Conservation (phyloP, 2,888 invertebrate genomes). For the Seira sanloemensis region DNA sequence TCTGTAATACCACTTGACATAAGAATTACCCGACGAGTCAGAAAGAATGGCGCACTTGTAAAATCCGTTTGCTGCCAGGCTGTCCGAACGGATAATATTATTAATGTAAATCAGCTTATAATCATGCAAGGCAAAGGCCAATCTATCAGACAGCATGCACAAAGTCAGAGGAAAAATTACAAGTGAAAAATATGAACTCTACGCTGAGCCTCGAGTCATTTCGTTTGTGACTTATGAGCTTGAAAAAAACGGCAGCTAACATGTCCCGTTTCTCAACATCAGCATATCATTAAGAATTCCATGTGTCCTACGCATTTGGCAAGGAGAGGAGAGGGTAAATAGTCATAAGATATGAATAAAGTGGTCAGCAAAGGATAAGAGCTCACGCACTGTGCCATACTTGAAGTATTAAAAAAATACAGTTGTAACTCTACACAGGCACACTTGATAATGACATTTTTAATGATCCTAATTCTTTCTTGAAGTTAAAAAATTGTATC, state of each 20-base stretch:
- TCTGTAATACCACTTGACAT: conserved; percentile 15
- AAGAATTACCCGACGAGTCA: neutral
- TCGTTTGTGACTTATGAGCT: neutral
- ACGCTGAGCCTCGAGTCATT: neutral
- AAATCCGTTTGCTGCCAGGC: neutral
- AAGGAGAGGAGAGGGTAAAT: neutral
- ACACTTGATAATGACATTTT: neutral
- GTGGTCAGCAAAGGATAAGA: neutral
- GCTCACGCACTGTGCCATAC: neutral
- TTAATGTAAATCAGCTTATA: neutral
- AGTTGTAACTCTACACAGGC: neutral
- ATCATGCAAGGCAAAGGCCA: no score
- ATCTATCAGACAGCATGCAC: no score
- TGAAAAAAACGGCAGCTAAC: neutral
- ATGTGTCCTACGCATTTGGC: no score
- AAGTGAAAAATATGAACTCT: neutral
- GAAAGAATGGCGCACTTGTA: neutral
- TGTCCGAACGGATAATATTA: no score
- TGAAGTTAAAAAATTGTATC: no score
- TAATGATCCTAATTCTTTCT: neutral
- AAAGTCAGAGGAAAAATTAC: neutral
- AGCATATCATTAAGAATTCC: neutral
- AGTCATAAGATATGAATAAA: neutral
- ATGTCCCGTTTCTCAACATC: neutral
- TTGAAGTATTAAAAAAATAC: neutral